Base-by-base conservation (phyloP, 2,888 invertebrate species). In the Nebria brevicollis region DNA sequence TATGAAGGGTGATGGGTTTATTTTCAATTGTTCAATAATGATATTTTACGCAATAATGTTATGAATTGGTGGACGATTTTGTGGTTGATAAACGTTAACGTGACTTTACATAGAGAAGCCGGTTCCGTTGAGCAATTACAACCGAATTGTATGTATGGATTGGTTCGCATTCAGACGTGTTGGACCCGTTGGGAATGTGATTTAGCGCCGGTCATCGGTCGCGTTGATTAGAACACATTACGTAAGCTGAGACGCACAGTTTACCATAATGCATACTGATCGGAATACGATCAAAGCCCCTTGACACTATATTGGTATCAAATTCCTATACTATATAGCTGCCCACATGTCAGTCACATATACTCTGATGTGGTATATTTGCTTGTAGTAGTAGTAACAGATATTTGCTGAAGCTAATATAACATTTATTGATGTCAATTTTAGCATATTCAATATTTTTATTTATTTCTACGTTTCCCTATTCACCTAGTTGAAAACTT, bases 221-320 rank as follows among this genome's bases (percentile, higher is more conserved):
- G 86, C 87, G 87, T 87, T 88, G 88, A 88, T 88, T 88, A 88
- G 86, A 85, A 85, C 85, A 86, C 83, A 87, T 86, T 87, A 88
- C 86, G 87, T 86, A 86, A 86, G 85, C 86, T 86, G 87, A 87
- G 87, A 87, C 77, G 85, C 85, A 84, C 86, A 87, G 86, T 88
- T 88, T 88, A 88, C 86, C 88, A 88, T 88, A 88, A 88, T 87
- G 87, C 86, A 85, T 85, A 85, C 85, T 74, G 74, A 74, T 74
- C 87, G 86, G 86, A 85, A 86, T 86, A 86, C 86, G 85, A 83
- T 85, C 85, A 86, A 86, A 86, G 70, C 70, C 25, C 26, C 34
- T 70, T 34, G 25, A 70, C 70, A 70, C 20, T 54, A 6, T 54
- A 54, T 54, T 54, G 54, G 54, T 54, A 54, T 13, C 54, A 54